Evolutionary conservation across 2,888 invertebrate species (phyloP).

Genomic region (Archips crataeganus): DNA sequence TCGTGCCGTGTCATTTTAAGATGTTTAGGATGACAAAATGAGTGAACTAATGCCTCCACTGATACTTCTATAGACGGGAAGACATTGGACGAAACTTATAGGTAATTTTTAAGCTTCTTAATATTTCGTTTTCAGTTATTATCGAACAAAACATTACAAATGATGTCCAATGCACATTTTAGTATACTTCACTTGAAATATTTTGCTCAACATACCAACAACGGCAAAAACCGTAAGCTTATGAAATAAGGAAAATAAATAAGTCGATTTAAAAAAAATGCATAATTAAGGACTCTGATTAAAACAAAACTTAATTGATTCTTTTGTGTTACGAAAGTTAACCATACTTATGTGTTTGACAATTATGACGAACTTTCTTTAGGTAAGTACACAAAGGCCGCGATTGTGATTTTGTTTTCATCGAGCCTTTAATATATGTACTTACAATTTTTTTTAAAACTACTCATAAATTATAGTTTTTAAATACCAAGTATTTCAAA

Average conservation of each 20-base stretch:
- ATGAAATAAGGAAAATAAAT: neutral
- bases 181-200: conserved; percentile 8
- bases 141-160: neutral
- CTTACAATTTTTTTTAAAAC: too few species aligned
- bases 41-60: conserved; percentile 25
- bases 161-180: neutral
- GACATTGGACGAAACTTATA: neutral
- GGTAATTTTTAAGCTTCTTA: neutral
- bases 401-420: too few species aligned
- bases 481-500: neutral
- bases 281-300: too few species aligned
- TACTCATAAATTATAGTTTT: neutral
- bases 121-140: neutral
- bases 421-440: too few species aligned
- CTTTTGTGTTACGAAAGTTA: too few species aligned
- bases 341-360: too few species aligned
- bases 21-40: conserved; percentile 32
- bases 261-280: too few species aligned
- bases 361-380: too few species aligned
- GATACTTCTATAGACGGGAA: neutral
- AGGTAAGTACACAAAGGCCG: too few species aligned
- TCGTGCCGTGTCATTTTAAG: conserved; percentile 45
- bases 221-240: conserved; percentile 2
- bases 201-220: neutral
- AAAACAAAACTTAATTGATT: too few species aligned